Percentiles rank a stretch among this genome's conserved stretches.
Conservation (phyloP, 2,888 invertebrate species). For the Rhaphigaster nebulosa region DNA sequence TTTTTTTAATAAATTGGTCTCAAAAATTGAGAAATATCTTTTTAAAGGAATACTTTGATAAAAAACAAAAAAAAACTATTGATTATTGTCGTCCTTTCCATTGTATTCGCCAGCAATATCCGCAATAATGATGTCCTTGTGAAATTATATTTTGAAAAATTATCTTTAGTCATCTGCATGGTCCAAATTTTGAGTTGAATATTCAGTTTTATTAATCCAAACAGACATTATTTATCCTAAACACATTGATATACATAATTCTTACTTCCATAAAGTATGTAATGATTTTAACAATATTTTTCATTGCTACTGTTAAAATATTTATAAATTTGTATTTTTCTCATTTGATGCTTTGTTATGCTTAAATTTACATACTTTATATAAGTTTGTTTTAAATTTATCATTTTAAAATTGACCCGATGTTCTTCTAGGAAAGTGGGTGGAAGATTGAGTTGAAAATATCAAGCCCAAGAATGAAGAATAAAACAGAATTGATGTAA, state of each 20-base stretch:
- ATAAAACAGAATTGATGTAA: not conserved
- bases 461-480: conserved; percentile 40
- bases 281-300: not conserved
- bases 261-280: not conserved
- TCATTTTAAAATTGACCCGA: not conserved
- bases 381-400: not conserved
- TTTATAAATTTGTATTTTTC: not conserved
- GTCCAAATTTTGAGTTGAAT: not conserved
- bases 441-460: conserved; percentile 18
- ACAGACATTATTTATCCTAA: not conserved
- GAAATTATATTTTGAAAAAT: not conserved
- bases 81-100: too few species aligned
- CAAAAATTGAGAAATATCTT: too few species aligned
- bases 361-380: not conserved
- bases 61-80: too few species aligned
- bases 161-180: not conserved
- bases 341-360: not conserved
- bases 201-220: not conserved
- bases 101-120: too few species aligned
- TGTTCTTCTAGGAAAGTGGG: conserved; percentile 20
- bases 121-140: too few species aligned
- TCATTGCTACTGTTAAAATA: not conserved
- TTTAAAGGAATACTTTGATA: too few species aligned
- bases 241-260: not conserved
- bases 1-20: too few species aligned